Conservation (phyloP, 2,113 vertebrate genomes). For the Phyllostomus discolor region DNA sequence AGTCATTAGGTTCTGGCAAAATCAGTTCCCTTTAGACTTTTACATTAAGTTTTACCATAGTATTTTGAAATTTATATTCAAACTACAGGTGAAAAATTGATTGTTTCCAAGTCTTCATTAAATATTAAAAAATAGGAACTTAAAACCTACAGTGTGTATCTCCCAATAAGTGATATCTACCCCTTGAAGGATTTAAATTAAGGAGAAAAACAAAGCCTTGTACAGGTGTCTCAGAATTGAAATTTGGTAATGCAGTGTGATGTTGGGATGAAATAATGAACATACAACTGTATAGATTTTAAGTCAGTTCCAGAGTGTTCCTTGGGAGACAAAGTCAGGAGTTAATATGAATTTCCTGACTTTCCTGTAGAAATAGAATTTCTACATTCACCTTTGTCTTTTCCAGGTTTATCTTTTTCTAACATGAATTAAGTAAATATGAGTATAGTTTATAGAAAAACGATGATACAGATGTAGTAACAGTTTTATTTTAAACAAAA, state of each 20-base stretch:
- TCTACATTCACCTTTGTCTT: background rate
- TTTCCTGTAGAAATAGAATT: no score
- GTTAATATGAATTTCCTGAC: background rate
- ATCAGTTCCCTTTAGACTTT: background rate
- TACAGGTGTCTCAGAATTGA: background rate
- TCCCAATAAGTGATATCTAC: background rate
- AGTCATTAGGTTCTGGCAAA: background rate
- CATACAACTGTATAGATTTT: background rate
- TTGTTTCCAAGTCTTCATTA: background rate
- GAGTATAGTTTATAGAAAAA: background rate
- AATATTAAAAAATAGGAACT: background rate
- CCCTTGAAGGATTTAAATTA: background rate
- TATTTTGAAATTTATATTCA: slow-evolving; percentile 22
- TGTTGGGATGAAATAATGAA: background rate
- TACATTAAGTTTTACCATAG: background rate
- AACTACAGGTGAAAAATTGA: background rate
- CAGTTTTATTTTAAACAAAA: background rate
- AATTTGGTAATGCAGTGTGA: background rate
- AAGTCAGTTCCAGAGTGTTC: background rate
- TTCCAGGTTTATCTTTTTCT: background rate
- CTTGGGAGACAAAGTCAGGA: background rate
- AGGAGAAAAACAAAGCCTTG: background rate
- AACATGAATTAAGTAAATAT: background rate
- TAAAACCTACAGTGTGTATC: background rate
- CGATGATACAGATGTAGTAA: background rate